Conservation (phyloP, 2,888 invertebrate species). For the Epirrhoe tristata region DNA sequence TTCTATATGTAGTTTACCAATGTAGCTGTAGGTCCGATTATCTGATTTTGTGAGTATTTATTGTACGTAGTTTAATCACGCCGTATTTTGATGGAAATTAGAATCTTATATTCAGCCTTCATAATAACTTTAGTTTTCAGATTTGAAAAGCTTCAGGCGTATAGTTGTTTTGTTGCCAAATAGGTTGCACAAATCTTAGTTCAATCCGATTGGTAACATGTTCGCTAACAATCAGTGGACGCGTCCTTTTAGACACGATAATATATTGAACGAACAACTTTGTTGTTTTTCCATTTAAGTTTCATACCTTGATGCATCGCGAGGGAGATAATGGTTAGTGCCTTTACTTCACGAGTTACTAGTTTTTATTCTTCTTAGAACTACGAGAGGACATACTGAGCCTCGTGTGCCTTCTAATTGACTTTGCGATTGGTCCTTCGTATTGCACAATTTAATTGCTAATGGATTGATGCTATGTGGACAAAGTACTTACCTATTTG, state of each 20-base stretch:
- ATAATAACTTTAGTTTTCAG: no score
- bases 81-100: no score
- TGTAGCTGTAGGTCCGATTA: no score
- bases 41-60: no score
- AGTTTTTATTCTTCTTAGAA: constrained; percentile 40
- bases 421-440: constrained; percentile 47
- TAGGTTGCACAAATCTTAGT: neutral
- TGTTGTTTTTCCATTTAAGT: constrained; percentile 73
- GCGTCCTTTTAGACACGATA: constrained; percentile 1
- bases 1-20: no score
- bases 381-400: constrained; percentile 3
- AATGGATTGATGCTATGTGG: constrained; percentile 62
- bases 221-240: neutral
- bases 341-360: constrained; percentile 36
- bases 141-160: no score
- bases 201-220: neutral
- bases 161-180: no score
- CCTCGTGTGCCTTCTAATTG: constrained; percentile 32
- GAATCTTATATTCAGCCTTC: no score
- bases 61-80: no score
- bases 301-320: constrained; percentile 53
- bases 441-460: constrained; percentile 60
- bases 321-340: constrained; percentile 55
- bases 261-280: constrained; percentile 30
- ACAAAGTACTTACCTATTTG: neutral